Evolutionary conservation across 2,113 vertebrate genomes (phyloP).

Genomic region (Paraplagusia blochii): DNA sequence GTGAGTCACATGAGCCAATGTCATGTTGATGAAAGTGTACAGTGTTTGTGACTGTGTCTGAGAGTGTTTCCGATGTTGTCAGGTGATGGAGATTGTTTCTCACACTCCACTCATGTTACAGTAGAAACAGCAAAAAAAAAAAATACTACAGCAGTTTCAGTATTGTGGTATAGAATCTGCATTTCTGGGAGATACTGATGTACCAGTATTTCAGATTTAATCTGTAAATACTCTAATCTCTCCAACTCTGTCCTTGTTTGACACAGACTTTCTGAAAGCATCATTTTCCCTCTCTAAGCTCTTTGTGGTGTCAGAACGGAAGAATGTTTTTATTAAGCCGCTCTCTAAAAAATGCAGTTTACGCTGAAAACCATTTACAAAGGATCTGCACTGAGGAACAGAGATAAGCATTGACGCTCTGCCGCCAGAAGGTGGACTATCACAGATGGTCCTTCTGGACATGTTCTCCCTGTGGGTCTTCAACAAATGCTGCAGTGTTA

Average conservation of each 20-base stretch:
- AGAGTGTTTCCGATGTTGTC: constrained; percentile 1
- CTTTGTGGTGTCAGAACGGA: background rate
- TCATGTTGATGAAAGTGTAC: background rate
- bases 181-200: too few species aligned
- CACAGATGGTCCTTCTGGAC: too few species aligned
- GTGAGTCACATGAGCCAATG: constrained; percentile 77
- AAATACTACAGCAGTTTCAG: too few species aligned
- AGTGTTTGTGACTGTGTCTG: constrained; percentile 18
- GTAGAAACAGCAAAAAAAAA: background rate
- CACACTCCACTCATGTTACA: background rate
- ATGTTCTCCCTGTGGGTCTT: too few species aligned
- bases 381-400: too few species aligned
- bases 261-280: constrained; percentile 6
- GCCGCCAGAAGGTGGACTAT: too few species aligned
- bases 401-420: too few species aligned
- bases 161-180: too few species aligned
- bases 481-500: too few species aligned
- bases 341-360: background rate
- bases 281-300: background rate
- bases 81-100: constrained; percentile 13
- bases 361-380: too few species aligned
- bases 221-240: constrained; percentile 5
- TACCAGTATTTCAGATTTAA: background rate
- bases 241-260: constrained; percentile 1
- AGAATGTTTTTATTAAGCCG: background rate